Percentiles rank a stretch among this genome's conserved stretches.
Conservation (phyloP, 2,888 invertebrate species). For the Eulithis testata region DNA sequence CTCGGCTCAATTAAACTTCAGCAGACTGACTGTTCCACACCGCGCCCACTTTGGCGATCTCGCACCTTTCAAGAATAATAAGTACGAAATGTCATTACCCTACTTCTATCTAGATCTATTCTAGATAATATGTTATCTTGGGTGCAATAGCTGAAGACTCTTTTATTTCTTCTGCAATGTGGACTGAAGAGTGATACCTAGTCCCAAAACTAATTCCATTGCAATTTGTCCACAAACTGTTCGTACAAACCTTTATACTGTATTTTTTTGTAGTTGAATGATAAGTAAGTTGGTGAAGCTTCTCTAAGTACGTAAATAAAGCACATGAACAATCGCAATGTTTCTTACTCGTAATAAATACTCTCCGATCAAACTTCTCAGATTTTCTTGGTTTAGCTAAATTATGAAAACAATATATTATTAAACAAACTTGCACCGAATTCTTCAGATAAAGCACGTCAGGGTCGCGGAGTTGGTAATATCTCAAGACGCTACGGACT, state of each 20-base stretch:
- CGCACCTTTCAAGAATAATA: conserved; percentile 34
- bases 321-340: not conserved
- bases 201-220: too few relatives aligned
- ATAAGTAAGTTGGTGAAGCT: too few relatives aligned
- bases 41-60: conserved; percentile 35
- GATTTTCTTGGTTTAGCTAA: not conserved
- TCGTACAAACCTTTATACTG: too few relatives aligned
- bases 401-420: conserved; percentile 26
- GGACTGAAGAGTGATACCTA: too few relatives aligned
- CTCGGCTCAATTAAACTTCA: conserved; percentile 88
- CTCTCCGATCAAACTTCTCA: not conserved
- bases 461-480: conserved; percentile 60
- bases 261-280: too few relatives aligned
- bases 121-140: too few relatives aligned
- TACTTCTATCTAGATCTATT: too few relatives aligned
- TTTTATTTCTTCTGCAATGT: too few relatives aligned
- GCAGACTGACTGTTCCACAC: conserved; percentile 70
- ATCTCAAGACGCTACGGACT: conserved; percentile 62
- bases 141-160: too few relatives aligned
- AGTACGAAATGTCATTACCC: not conserved
- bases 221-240: too few relatives aligned
- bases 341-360: not conserved
- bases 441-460: conserved; percentile 56
- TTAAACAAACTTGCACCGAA: conserved; percentile 36
- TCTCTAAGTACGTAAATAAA: not conserved